A percentile compares a stretch with the other conserved stretches of the same genome.
Evolutionary conservation across 2,888 invertebrate genomes (phyloP).

Genomic region (Invenusta paracnida): DNA sequence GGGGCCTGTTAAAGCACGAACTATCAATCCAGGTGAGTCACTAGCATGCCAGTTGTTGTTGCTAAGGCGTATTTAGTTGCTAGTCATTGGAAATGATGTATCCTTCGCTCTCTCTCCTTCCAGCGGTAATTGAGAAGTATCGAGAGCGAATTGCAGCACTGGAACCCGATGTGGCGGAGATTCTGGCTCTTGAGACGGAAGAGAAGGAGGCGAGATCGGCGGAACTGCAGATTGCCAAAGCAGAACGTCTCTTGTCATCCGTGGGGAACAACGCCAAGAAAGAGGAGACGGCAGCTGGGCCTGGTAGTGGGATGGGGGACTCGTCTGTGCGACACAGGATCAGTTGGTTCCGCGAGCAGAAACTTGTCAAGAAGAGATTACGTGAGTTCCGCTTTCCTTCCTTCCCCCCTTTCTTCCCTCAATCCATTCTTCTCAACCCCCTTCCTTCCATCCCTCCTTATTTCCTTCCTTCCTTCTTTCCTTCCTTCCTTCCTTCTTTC

Average conservation of each 20-base stretch:
- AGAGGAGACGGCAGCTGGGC: background rate
- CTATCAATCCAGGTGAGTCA: slow-evolving; percentile 14
- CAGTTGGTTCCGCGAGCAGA: background rate
- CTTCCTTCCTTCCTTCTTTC: no score
- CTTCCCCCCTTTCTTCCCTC: no score
- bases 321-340: background rate
- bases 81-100: no score
- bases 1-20: slow-evolving; percentile 9
- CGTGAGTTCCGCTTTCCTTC: no score
- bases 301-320: background rate
- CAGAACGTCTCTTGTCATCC: background rate
- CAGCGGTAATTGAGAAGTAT: slow-evolving; percentile 82
- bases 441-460: no score
- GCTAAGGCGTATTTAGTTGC: no score
- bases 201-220: slow-evolving; percentile 76
- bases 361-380: background rate
- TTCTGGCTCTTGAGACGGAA: slow-evolving; percentile 77
- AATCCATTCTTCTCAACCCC: no score
- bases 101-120: no score
- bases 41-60: no score
- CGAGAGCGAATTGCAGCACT: slow-evolving; percentile 69
- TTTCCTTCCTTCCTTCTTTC: no score
- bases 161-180: slow-evolving; percentile 75
- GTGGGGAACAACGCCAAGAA: slow-evolving; percentile 15
- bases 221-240: slow-evolving; percentile 62